Conservation (phyloP, 92 coral and sea anemone species). For the Paragorgia papillata region DNA sequence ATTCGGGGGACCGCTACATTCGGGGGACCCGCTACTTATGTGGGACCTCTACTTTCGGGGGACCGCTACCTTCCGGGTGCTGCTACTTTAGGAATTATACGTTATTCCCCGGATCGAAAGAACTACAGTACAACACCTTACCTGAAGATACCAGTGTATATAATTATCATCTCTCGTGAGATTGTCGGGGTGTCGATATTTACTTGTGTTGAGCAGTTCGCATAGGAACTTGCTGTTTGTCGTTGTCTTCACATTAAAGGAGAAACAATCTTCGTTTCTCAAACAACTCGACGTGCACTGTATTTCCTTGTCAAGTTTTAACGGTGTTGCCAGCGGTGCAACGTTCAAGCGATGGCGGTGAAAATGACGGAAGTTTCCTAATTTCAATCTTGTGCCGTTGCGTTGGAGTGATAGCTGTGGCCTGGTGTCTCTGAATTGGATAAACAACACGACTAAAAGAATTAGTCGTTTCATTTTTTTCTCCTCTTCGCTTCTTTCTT, state of each 20-base stretch:
- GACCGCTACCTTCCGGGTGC: no score
- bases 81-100: no score
- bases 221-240: constrained; percentile 19
- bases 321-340: constrained; percentile 8
- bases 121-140: no score
- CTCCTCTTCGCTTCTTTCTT: no score
- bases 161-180: constrained; percentile 13
- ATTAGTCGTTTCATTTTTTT: neutral
- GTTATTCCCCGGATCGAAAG: no score
- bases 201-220: constrained; percentile 41
- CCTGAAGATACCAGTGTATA: constrained; percentile 38
- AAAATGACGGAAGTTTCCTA: neutral
- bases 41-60: no score
- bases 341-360: constrained; percentile 29
- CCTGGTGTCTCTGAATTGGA: neutral
- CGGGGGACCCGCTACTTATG: no score
- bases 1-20: no score
- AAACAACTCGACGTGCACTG: constrained; percentile 12
- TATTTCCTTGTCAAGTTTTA: neutral
- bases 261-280: constrained; percentile 27
- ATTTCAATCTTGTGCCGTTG: neutral
- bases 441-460: neutral
- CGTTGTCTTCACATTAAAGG: constrained; percentile 22
- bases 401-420: neutral
- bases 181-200: constrained; percentile 2